phyloP scores from a whole-genome alignment of 2,888 invertebrate genomes.

The Strigamia maritima region DNA sequence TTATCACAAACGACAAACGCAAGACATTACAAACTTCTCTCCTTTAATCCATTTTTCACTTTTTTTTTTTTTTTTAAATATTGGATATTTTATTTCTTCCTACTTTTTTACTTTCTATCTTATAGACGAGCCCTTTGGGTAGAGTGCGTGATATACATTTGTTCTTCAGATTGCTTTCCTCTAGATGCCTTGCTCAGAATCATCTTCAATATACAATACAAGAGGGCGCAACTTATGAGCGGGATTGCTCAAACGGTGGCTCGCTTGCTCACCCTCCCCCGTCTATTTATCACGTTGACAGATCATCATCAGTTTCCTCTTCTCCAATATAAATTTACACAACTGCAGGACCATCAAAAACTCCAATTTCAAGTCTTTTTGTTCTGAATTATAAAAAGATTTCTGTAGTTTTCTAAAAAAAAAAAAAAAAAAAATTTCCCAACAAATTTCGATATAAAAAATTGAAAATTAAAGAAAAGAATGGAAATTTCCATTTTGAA shows the following conservation, averaged over 20 bases:
- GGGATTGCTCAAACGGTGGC: constrained; percentile 25
- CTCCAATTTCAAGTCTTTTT: not conserved
- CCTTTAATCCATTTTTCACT: constrained; percentile 20
- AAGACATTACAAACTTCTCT: constrained; percentile 7
- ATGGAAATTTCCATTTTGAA: not conserved
- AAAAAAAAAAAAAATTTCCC: no score
- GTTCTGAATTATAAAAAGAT: not conserved
- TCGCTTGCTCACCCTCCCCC: constrained; percentile 5
- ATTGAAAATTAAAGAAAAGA: not conserved
- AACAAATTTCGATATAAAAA: not conserved
- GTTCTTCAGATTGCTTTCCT: constrained; percentile 30
- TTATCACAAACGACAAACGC: not conserved
- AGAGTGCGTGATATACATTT: constrained; percentile 30
- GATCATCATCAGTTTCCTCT: constrained; percentile 29
- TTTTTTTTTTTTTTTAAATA: not conserved
- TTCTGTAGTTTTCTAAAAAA: not conserved
- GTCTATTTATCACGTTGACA: constrained; percentile 26
- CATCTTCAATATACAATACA: constrained; percentile 32
- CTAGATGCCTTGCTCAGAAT: constrained; percentile 26
- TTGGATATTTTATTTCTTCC: not conserved
- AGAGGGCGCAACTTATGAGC: constrained; percentile 32
- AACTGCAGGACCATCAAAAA: not conserved
- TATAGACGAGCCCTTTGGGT: constrained; percentile 17
- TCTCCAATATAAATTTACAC: constrained; percentile 13
- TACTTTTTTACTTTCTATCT: not conserved